Conservation (phyloP, 2,797 vertebrate species). For the Caiman crocodilus region DNA sequence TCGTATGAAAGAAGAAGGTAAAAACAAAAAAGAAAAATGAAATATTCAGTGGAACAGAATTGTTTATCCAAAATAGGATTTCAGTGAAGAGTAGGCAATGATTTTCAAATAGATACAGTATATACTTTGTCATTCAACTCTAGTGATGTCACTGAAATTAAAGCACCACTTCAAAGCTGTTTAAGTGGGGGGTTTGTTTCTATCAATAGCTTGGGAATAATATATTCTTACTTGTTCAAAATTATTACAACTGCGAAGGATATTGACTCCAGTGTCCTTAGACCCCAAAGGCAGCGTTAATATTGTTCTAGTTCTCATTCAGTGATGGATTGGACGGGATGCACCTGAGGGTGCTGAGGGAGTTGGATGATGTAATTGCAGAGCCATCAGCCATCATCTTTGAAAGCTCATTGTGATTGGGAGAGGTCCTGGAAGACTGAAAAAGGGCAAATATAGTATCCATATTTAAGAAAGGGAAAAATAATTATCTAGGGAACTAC, state of each 20-base stretch:
- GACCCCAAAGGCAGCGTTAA: background rate
- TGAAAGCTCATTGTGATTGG: no score
- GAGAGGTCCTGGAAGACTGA: no score
- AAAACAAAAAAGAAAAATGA: background rate
- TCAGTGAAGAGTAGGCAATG: background rate
- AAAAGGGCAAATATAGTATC: no score
- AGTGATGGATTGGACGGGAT: no score
- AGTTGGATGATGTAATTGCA: no score
- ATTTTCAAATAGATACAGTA: conserved; percentile 29
- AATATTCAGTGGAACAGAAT: background rate
- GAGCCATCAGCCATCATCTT: no score
- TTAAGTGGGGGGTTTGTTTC: background rate
- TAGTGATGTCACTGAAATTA: background rate
- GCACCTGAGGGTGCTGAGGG: no score
- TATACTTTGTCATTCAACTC: conserved; percentile 16
- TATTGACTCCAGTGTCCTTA: background rate
- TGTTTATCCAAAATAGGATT: conserved; percentile 20
- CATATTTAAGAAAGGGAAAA: no score
- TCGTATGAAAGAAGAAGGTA: no score
- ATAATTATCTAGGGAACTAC: no score
- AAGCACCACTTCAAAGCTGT: background rate
- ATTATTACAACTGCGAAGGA: background rate
- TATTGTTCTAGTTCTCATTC: no score
- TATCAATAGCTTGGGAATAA: background rate
- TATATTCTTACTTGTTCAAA: background rate